phyloP scores from a whole-genome alignment of 2,797 vertebrate species.

The Lithobates pipiens region DNA sequence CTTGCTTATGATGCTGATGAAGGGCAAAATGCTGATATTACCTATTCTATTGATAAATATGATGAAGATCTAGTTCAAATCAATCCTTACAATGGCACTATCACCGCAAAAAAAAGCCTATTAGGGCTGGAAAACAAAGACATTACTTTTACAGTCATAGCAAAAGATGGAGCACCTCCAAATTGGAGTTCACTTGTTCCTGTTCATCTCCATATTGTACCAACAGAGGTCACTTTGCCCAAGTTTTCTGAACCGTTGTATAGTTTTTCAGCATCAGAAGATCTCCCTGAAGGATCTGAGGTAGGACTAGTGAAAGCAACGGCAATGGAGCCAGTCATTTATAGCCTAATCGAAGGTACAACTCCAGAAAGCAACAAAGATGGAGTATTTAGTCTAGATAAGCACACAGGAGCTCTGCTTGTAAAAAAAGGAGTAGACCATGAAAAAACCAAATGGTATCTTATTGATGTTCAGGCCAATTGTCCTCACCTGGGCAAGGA shows the following conservation, averaged over 20 bases:
- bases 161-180: conserved; percentile 90
- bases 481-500: conserved; percentile 88
- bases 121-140: conserved; percentile 90
- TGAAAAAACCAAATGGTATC: conserved; percentile 95
- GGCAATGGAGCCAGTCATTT: conserved; percentile 90
- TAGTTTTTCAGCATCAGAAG: conserved; percentile 91
- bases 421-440: conserved; percentile 91
- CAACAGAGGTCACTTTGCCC: conserved; percentile 88
- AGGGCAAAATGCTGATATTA: conserved; percentile 95
- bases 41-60: conserved; percentile 85
- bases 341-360: conserved; percentile 94
- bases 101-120: conserved; percentile 92
- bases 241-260: conserved; percentile 96
- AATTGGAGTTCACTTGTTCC: conserved; percentile 90
- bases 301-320: conserved; percentile 89
- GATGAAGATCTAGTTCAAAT: conserved; percentile 90
- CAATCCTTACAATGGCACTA: conserved; percentile 89
- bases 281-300: conserved; percentile 89
- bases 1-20: conserved; percentile 95
- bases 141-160: conserved; percentile 92
- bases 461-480: conserved; percentile 91
- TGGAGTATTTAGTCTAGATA: conserved; percentile 86
- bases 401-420: conserved; percentile 86
- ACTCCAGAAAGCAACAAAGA: conserved; percentile 94
- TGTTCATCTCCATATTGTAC: conserved; percentile 89